phyloP scores from a whole-genome alignment of 2,797 vertebrate species.

The Pipistrellus kuhlii region DNA sequence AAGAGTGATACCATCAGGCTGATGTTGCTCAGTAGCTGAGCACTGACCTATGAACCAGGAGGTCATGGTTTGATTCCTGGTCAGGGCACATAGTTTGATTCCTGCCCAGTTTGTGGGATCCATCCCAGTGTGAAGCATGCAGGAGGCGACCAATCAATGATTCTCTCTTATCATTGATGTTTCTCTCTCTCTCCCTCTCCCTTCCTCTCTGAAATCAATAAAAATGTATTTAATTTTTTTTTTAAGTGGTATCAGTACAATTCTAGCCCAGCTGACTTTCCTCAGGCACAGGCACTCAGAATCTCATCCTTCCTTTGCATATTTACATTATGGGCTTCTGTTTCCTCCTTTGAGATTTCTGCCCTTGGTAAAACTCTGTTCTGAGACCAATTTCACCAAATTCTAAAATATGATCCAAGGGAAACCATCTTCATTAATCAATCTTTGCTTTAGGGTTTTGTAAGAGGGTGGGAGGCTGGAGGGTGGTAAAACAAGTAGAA shows the following conservation, averaged over 20 bases:
- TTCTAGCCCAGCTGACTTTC: neutral
- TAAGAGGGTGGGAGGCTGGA: neutral
- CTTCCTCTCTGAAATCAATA: no score
- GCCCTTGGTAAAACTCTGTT: neutral
- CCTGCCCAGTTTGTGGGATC: no score
- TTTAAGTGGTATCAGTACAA: neutral
- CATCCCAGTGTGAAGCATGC: no score
- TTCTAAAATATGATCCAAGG: neutral
- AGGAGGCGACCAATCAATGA: no score
- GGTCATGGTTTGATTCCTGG: no score
- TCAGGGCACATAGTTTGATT: no score
- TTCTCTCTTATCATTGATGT: no score
- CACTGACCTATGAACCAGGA: no score
- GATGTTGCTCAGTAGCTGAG: no score
- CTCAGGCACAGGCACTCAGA: neutral
- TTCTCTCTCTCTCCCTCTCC: no score
- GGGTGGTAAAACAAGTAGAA: neutral
- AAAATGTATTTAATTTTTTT: no score
- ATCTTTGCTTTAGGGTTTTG: neutral
- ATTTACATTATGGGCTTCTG: neutral
- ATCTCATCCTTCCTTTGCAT: conserved; percentile 13
- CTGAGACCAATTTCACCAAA: neutral
- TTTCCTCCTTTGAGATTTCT: neutral
- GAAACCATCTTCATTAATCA: neutral
- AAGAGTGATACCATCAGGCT: neutral